phyloP scores from a whole-genome alignment of 2,888 invertebrate genomes.

The Eupithecia centaureata region DNA sequence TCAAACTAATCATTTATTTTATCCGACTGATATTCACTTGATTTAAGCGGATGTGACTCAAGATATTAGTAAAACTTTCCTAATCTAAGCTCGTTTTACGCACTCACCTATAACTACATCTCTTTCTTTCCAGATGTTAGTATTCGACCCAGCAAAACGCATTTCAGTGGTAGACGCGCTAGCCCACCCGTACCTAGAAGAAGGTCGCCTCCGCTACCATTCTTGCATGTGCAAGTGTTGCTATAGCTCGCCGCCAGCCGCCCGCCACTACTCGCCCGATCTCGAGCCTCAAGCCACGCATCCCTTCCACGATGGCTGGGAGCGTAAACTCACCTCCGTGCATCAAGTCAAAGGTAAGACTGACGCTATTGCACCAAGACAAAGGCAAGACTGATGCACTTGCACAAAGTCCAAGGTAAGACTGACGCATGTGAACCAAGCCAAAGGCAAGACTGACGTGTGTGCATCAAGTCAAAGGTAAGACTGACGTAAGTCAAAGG shows the following conservation, averaged over 20 bases:
- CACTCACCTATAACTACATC: background rate
- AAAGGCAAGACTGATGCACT: constrained; percentile 96
- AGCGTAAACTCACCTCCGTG: constrained; percentile 95
- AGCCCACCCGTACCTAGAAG: constrained; percentile 98
- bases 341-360: constrained; percentile 98
- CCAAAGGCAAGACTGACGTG: constrained; percentile 92
- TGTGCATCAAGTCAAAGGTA: constrained; percentile 56
- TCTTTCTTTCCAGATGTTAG: constrained; percentile 92
- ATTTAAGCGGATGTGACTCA: background rate
- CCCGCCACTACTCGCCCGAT: constrained; percentile 94
- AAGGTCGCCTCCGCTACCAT: constrained; percentile 98
- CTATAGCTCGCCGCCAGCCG: constrained; percentile 84
- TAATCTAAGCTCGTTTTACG: background rate
- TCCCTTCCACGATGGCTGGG: constrained; percentile 98
- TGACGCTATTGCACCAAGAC: constrained; percentile 94
- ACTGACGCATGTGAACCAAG: constrained; percentile 92
- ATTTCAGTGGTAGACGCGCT: constrained; percentile 97
- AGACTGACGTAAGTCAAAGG: constrained; percentile 67
- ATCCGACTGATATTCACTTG: background rate
- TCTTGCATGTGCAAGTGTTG: constrained; percentile 99
- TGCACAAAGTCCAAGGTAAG: constrained; percentile 98
- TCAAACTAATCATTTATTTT: too few relatives aligned
- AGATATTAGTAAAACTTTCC: background rate
- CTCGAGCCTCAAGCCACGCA: constrained; percentile 96
- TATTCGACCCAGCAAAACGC: constrained; percentile 98